phyloP scores from a whole-genome alignment of 2,797 vertebrate genomes.

The Amniataba percoides region DNA sequence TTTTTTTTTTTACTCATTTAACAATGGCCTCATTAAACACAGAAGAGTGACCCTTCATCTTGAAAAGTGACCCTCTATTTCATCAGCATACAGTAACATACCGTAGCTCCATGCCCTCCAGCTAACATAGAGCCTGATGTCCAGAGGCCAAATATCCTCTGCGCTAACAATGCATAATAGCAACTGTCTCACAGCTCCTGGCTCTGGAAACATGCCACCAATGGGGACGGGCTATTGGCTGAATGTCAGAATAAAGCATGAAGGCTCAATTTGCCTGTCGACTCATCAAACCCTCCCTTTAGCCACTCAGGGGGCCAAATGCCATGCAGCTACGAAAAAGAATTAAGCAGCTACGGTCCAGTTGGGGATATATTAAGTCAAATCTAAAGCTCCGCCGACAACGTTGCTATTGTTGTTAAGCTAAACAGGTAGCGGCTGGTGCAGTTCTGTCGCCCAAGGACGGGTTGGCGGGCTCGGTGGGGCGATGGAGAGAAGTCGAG shows the following conservation, averaged over 20 bases:
- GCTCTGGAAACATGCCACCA: constrained; percentile 69
- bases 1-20: constrained; percentile 18
- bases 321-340: constrained; percentile 89
- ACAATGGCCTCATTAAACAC: constrained; percentile 47
- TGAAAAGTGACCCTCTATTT: constrained; percentile 55
- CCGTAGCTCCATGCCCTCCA: constrained; percentile 65
- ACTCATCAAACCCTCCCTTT: constrained; percentile 82
- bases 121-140: constrained; percentile 64
- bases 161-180: constrained; percentile 79
- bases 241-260: constrained; percentile 86
- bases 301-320: constrained; percentile 73
- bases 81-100: constrained; percentile 37
- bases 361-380: constrained; percentile 95
- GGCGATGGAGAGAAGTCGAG: constrained; percentile 67
- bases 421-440: constrained; percentile 88
- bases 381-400: constrained; percentile 87
- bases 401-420: constrained; percentile 85
- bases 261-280: constrained; percentile 88
- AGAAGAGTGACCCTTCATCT: constrained; percentile 47
- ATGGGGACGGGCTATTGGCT: constrained; percentile 69
- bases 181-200: constrained; percentile 58
- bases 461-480: constrained; percentile 87
- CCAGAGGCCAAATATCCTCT: constrained; percentile 69
- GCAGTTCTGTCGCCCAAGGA: constrained; percentile 92
- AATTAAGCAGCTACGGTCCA: constrained; percentile 91